Percentiles rank a stretch among this genome's conserved stretches.
These are phyloP conservation scores for Cyprinus carpio DNA, from an alignment of 2,113 vertebrate species.

Conservation along the genomic window DNA sequence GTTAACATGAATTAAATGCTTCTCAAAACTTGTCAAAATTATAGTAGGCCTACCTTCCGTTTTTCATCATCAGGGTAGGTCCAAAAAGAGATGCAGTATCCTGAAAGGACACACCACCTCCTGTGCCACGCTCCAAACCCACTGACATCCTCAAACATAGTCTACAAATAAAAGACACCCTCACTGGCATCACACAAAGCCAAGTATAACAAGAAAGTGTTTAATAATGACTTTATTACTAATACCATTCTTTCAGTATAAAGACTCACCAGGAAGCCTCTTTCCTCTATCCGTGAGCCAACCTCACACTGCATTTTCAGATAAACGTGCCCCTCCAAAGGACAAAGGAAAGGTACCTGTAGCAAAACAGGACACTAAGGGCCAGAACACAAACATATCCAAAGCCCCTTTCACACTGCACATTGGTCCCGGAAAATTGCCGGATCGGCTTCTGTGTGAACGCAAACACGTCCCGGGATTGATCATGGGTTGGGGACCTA, in stretches of 20 bases:
- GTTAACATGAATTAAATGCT: neutral
- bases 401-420: too few relatives aligned
- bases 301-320: conserved; percentile 93
- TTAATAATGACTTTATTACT: neutral
- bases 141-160: conserved; percentile 98
- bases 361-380: neutral
- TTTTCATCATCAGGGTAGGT: conserved; percentile 96
- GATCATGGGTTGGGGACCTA: too few relatives aligned
- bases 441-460: too few relatives aligned
- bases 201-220: neutral
- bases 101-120: conserved; percentile 92
- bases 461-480: too few relatives aligned
- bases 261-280: conserved; percentile 89
- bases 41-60: conserved; percentile 79
- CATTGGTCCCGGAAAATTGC: too few relatives aligned
- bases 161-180: conserved; percentile 70
- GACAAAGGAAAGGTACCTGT: conserved; percentile 91
- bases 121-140: conserved; percentile 97
- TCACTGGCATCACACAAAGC: neutral
- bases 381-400: neutral
- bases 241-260: neutral
- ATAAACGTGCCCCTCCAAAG: conserved; percentile 91
- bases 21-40: neutral
- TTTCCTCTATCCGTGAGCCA: conserved; percentile 86
- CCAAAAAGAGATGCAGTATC: conserved; percentile 96